Percentiles rank a stretch among this genome's conserved stretches.
Evolutionary conservation across 2,113 vertebrate genomes (phyloP).

Genomic region (Tenrec ecaudatus): DNA sequence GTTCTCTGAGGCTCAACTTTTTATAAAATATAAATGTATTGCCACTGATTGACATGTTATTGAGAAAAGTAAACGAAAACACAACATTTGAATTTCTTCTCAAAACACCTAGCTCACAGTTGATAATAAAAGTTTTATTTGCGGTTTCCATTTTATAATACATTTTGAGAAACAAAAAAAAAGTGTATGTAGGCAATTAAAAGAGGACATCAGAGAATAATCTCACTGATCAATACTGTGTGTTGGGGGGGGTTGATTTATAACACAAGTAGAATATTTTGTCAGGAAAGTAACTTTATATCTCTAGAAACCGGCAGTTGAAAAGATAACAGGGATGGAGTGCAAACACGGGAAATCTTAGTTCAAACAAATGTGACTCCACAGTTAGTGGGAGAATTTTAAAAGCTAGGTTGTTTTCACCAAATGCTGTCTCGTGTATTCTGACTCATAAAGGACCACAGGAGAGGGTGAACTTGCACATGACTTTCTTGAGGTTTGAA

Average conservation of each 20-base stretch:
- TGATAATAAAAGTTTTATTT: not conserved
- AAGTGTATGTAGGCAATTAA: not conserved
- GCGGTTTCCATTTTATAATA: not conserved
- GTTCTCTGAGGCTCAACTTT: not conserved
- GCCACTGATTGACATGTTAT: not conserved
- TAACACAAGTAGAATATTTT: too few species aligned
- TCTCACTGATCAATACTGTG: too few species aligned
- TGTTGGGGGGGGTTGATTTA: too few species aligned
- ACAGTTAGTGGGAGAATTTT: not conserved
- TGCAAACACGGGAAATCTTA: not conserved
- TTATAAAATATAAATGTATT: slow-evolving; percentile 2
- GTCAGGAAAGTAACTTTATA: not conserved
- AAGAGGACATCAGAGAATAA: too few species aligned
- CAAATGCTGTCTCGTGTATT: too few species aligned
- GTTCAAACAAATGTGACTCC: not conserved
- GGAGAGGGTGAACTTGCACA: too few species aligned
- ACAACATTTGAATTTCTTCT: not conserved
- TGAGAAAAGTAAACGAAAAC: not conserved
- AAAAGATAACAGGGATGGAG: not conserved
- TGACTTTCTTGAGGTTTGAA: too few species aligned
- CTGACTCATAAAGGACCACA: not conserved
- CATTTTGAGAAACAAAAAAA: not conserved
- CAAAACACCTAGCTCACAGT: not conserved
- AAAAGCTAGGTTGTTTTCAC: not conserved
- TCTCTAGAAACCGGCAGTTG: not conserved